Evolutionary conservation across 2,113 vertebrate genomes (phyloP).

Genomic region (Callaeas wilsoni): DNA sequence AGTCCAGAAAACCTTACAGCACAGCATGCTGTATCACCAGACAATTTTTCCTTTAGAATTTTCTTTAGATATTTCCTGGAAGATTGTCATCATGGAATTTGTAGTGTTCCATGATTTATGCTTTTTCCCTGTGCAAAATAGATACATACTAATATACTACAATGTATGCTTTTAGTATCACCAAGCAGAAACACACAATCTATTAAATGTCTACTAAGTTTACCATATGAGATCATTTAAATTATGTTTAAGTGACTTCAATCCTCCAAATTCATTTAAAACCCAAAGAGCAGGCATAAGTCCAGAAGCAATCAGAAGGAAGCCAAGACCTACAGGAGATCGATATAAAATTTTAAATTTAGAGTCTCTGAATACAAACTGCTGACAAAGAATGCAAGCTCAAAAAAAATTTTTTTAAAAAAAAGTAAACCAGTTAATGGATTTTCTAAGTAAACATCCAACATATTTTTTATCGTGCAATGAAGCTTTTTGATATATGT

Average conservation of each 20-base stretch:
- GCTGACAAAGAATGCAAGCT: slow-evolving; percentile 3
- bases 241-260: not conserved
- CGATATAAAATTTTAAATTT: not conserved
- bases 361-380: slow-evolving; percentile 15
- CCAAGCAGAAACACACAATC: not conserved
- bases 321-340: not conserved
- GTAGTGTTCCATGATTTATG: not conserved
- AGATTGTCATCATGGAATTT: not conserved
- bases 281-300: not conserved
- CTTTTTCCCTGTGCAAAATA: not conserved
- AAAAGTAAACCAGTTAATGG: not conserved
- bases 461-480: not conserved
- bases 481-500: not conserved
- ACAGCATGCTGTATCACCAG: not conserved
- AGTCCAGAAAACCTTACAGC: slow-evolving; percentile 8
- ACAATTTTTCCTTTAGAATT: not conserved
- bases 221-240: not conserved
- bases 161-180: not conserved
- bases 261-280: slow-evolving; percentile 5
- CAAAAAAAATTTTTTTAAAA: not conserved
- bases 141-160: not conserved
- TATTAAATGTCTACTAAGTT: not conserved
- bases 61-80: not conserved
- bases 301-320: not conserved
- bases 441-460: slow-evolving; percentile 17